Base-by-base conservation (phyloP, 2,888 invertebrate species). In the Drosophila sordidapex region DNA sequence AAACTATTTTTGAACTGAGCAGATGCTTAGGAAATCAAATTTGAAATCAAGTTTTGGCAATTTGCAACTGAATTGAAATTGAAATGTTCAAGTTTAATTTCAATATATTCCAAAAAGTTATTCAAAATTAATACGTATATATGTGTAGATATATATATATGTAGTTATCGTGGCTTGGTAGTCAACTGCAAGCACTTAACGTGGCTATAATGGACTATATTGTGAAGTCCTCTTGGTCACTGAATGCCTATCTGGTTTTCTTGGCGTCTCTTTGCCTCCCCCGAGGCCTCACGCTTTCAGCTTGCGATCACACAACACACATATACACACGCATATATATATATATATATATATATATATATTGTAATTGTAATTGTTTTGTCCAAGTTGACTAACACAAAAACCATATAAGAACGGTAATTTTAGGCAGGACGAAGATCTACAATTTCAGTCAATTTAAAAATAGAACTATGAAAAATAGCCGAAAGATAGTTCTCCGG, bases 231-330 rank as follows among this genome's bases (percentile, higher is more conserved):
- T n/a, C 33, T 56, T 57, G 62, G 36, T 18, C 65, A 60, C 52
- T 43, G 61, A 65, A 65, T 60, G 61, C 33, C 36, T 38, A 53
- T 38, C 59, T 48, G 70, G 68, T 53, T 25, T 33, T 58, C 15
- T 5, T 13, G 1, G n/a, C 29, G 3, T 18, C 13, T 13, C 11
- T 31, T 18, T 27, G n/a, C 4, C 38, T 25, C 27, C 53, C 53
- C 13, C n/a, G 38, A 35, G 29, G 11, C 33, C 10, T 29, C 80
- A 70, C 76, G 77, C 56, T 76, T 56, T 38, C 25, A 27, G 59
- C 48, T 54, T 65, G 51, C n/a, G 65, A 64, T 72, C 61, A 31
- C 35, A 38, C 21, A 58, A 25, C 5, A 33, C 40, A 31, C n/a
- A 56, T n/a, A 58, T 15, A 7, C 3, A 21, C 10, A 43, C 21